phyloP scores from a whole-genome alignment of 2,888 invertebrate genomes.

The Griposia aprilina region DNA sequence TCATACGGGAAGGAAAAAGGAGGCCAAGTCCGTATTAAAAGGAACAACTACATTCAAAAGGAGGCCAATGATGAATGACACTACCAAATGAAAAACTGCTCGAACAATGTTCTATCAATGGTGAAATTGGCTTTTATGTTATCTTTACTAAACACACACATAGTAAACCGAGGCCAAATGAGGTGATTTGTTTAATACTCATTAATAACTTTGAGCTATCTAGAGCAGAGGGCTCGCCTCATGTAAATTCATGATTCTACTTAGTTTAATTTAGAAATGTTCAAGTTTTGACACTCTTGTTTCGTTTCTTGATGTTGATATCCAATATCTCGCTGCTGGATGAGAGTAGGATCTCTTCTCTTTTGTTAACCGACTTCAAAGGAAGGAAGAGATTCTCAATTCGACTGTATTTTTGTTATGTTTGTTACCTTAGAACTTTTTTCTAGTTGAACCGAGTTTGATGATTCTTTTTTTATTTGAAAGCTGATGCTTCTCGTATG shows the following conservation, averaged over 20 bases:
- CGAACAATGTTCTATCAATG: background rate
- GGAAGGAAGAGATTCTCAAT: too few relatives aligned
- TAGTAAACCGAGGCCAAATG: slow-evolving; percentile 26
- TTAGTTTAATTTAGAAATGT: background rate
- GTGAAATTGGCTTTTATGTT: background rate
- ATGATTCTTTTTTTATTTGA: too few relatives aligned
- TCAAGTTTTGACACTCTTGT: background rate
- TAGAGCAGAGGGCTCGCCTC: slow-evolving; percentile 22
- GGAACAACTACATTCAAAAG: background rate
- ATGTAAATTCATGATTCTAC: background rate
- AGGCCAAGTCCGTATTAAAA: background rate
- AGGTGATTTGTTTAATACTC: slow-evolving; percentile 37
- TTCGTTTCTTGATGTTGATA: background rate
- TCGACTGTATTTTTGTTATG: too few relatives aligned
- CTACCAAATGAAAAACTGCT: background rate
- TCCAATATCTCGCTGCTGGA: background rate
- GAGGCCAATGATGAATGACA: background rate
- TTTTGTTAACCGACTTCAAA: too few relatives aligned
- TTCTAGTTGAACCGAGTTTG: too few relatives aligned
- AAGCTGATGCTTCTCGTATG: too few relatives aligned
- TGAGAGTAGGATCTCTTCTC: background rate
- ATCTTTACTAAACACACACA: slow-evolving; percentile 11
- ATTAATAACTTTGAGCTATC: slow-evolving; percentile 34
- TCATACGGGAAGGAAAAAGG: background rate
- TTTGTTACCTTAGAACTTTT: too few relatives aligned